phyloP scores from a whole-genome alignment of 2,797 vertebrate species.

The Limosa lapponica region DNA sequence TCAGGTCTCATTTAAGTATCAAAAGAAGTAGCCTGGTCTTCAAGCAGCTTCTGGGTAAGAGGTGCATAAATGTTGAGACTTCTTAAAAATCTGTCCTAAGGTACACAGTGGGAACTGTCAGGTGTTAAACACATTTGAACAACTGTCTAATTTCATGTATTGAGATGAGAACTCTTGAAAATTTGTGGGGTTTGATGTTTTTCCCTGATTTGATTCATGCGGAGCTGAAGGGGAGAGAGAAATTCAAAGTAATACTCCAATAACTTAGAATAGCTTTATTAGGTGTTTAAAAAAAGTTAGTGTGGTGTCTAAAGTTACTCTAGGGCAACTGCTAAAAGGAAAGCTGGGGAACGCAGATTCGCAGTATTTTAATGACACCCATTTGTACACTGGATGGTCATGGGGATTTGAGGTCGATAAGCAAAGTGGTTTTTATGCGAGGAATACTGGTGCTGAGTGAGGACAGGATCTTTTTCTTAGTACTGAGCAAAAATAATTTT shows the following conservation, averaged over 20 bases:
- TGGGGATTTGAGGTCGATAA: not conserved
- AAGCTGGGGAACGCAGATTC: not conserved
- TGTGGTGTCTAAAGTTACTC: not conserved
- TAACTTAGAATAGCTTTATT: not conserved
- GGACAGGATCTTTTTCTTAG: not conserved
- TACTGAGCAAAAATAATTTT: conserved; percentile 25
- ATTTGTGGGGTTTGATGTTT: not conserved
- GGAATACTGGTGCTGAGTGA: not conserved
- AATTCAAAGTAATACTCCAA: not conserved
- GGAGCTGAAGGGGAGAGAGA: not conserved
- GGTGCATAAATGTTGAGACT: not conserved
- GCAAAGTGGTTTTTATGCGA: not conserved
- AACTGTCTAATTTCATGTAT: not conserved
- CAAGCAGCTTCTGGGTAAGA: not conserved
- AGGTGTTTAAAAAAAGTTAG: not conserved
- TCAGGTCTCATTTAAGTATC: not conserved
- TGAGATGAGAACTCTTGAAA: not conserved
- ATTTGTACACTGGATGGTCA: not conserved
- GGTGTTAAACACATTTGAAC: not conserved
- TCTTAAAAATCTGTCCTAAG: not conserved
- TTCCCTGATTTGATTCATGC: not conserved
- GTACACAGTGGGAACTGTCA: not conserved
- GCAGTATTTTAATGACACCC: not conserved
- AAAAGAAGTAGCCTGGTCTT: not conserved
- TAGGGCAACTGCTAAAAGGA: not conserved